These are phyloP conservation scores for Apeltes quadracus DNA, from an alignment of 2,113 vertebrate genomes.

Conservation along the genomic window DNA sequence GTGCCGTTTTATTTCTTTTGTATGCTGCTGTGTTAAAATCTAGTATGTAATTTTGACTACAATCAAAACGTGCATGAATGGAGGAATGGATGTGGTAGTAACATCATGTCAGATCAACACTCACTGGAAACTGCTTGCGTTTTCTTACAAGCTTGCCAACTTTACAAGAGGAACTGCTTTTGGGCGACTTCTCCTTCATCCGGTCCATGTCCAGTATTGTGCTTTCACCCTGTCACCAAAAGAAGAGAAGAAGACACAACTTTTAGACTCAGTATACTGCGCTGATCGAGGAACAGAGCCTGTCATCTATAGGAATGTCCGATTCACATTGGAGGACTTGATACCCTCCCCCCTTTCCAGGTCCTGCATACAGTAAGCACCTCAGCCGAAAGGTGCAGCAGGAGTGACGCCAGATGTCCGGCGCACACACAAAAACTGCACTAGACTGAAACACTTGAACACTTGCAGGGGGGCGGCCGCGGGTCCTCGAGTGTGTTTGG, in stretches of 20 bases:
- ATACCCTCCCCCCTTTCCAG: not conserved
- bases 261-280: slow-evolving; percentile 10
- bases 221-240: slow-evolving; percentile 83
- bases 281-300: not conserved
- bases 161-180: slow-evolving; percentile 83
- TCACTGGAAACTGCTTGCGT: slow-evolving; percentile 89
- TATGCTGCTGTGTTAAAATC: not conserved
- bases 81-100: not conserved
- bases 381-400: not conserved
- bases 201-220: slow-evolving; percentile 80
- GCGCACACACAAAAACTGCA: slow-evolving; percentile 14
- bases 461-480: slow-evolving; percentile 10
- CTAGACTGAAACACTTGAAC: slow-evolving; percentile 40
- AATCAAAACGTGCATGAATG: not conserved
- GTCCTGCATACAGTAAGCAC: not conserved
- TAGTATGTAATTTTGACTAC: not conserved
- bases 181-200: slow-evolving; percentile 83
- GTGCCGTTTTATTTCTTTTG: not conserved
- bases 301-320: not conserved
- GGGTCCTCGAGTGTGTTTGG: slow-evolving; percentile 42
- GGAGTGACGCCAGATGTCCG: slow-evolving; percentile 10
- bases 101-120: slow-evolving; percentile 62
- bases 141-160: slow-evolving; percentile 88
- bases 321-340: not conserved
- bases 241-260: not conserved